Conservation (phyloP, 2,797 vertebrate genomes). For the Pseudomugil gertrudae region DNA sequence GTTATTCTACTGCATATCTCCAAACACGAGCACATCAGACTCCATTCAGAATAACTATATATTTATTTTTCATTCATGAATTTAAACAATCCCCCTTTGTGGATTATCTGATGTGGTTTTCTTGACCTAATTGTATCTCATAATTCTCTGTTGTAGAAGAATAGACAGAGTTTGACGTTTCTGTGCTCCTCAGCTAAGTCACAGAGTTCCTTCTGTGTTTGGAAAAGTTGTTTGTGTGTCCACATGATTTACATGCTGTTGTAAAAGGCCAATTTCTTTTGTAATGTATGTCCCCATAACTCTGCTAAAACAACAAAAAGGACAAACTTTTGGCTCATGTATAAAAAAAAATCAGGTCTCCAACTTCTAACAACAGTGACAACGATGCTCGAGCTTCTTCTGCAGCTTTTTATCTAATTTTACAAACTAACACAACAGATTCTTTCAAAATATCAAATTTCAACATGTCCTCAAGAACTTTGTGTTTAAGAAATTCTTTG, state of each 20-base stretch:
- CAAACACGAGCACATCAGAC: too few species aligned
- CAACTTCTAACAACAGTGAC: neutral
- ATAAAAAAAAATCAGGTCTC: neutral
- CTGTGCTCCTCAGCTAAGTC: neutral
- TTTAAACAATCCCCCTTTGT: too few species aligned
- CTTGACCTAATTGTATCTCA: neutral
- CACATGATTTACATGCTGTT: neutral
- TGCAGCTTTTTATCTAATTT: neutral
- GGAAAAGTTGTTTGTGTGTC: neutral
- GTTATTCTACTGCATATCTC: too few species aligned
- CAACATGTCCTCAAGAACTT: neutral
- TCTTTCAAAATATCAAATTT: neutral
- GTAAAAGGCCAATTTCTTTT: neutral
- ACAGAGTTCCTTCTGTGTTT: neutral
- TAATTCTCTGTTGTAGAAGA: neutral
- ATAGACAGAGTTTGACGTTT: neutral
- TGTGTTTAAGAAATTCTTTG: neutral
- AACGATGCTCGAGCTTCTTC: neutral
- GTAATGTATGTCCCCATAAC: neutral
- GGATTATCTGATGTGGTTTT: neutral
- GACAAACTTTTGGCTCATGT: neutral
- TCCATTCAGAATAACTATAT: too few species aligned
- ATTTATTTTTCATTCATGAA: too few species aligned
- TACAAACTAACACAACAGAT: neutral
- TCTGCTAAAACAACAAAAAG: neutral